Percentiles rank a stretch among this genome's conserved stretches.
These are phyloP conservation scores for Drosophila formosana DNA, from an alignment of 2,888 invertebrate genomes.

Conservation along the genomic window DNA sequence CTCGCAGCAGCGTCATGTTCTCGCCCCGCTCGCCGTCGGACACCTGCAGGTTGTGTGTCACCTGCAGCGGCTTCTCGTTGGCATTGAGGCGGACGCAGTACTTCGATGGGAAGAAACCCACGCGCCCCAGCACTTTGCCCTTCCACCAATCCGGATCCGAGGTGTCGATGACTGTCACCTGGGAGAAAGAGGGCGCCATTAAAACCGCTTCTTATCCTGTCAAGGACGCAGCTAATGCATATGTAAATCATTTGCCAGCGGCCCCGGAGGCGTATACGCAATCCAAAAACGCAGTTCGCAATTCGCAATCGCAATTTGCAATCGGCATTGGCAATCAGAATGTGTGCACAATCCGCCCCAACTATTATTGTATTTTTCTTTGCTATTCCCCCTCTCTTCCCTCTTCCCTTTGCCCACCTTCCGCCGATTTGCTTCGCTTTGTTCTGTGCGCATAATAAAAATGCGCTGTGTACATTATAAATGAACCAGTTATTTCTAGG, in stretches of 20 bases:
- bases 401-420: conserved; percentile 7
- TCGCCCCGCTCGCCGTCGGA: conserved; percentile 90
- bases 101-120: conserved; percentile 97
- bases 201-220: not conserved
- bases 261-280: conserved; percentile 53
- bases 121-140: conserved; percentile 95
- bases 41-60: conserved; percentile 94
- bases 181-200: conserved; percentile 19
- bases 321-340: conserved; percentile 48
- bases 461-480: conserved; percentile 60
- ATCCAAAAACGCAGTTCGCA: conserved; percentile 10
- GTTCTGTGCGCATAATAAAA: conserved; percentile 47
- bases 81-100: conserved; percentile 96
- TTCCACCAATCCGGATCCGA: conserved; percentile 99
- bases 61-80: conserved; percentile 96
- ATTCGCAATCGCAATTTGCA: conserved; percentile 32
- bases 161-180: conserved; percentile 96
- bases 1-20: conserved; percentile 92
- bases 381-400: conserved; percentile 3
- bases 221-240: conserved; percentile 48
- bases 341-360: conserved; percentile 35
- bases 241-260: conserved; percentile 64
- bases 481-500: conserved; percentile 45
- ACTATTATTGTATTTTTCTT: conserved; percentile 32
- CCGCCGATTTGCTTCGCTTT: conserved; percentile 19